These are phyloP conservation scores for Volucella bombylans DNA, from an alignment of 2,888 invertebrate species.

Conservation along the genomic window DNA sequence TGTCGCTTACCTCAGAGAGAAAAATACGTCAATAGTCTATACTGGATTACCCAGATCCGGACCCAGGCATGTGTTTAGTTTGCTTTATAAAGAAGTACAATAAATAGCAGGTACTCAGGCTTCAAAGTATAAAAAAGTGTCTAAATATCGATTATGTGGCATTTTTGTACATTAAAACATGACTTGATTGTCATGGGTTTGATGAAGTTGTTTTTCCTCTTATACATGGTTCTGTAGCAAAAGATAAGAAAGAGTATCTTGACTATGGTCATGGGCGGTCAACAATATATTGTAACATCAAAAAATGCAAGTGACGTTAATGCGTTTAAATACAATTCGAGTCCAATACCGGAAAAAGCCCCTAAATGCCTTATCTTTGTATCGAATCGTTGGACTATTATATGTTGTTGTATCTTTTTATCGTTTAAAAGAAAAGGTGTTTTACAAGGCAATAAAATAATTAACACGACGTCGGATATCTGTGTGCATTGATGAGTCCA, in stretches of 20 bases:
- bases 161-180: neutral
- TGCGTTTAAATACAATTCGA: neutral
- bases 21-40: neutral
- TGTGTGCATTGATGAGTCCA: neutral
- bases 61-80: slow-evolving; percentile 4
- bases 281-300: slow-evolving; percentile 11
- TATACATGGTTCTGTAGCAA: slow-evolving; percentile 6
- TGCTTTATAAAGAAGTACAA: neutral
- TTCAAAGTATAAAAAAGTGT: neutral
- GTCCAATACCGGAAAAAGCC: neutral
- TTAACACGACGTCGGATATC: neutral
- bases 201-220: neutral
- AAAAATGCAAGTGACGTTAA: slow-evolving; percentile 27
- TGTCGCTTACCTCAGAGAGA: slow-evolving; percentile 7
- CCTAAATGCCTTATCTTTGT: too few species aligned
- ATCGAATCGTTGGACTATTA: too few species aligned
- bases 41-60: neutral
- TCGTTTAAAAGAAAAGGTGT: too few species aligned
- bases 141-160: neutral
- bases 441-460: neutral
- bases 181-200: too few species aligned
- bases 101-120: neutral
- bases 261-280: slow-evolving; percentile 57
- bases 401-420: too few species aligned
- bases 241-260: slow-evolving; percentile 53